Base-by-base conservation (phyloP, 1,140 invertebrate species). In the Apis florea region DNA sequence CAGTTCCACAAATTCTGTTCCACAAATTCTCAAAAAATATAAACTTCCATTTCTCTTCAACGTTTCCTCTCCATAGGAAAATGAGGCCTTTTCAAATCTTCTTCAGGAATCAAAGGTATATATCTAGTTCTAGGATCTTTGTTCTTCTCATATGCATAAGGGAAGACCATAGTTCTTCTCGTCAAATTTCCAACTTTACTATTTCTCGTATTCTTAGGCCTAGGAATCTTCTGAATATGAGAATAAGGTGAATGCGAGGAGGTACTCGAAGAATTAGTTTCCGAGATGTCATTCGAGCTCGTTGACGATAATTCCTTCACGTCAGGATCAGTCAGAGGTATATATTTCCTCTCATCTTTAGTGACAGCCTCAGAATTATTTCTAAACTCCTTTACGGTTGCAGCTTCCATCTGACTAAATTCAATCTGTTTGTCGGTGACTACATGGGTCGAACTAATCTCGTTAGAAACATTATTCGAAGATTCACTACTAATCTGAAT, bases 51-150 rank as follows among this genome's bases (percentile, higher is more conserved):
- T 10, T 1, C 21, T 2, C 15, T 13, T 89, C 70, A 90, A 51
- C 89, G 89, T 79, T 89, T 82, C 12, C 72, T 83, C 12, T 90
- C 89, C 8, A 61, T 63, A 15, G 64, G 49, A 13, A 74, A 63
- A 21, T 73, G 63, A 77, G 63, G 53, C 61, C 58, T 88, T 69
- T 78, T 86, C 11, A 90, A 78, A 56, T 94, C 93, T 56, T 94
- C 93, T 40, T 92, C 90, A 0, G 92, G 90, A 49, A 93, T 89
- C 40, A 94, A 63, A 49, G 93, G 93, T 82, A 94, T 94, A 64
- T 94, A 94, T 56, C 92, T 92, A 9, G 92, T 93, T 58, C 90
- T 89, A 8, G 91, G 92, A 82, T 94, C 92, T 17, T 89, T 93
- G 66, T 90, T 92, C 10, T 89, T 89, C 53, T 93, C 93, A 61